Percentiles rank a stretch among this genome's conserved stretches.
phyloP scores from a whole-genome alignment of 2,113 vertebrate genomes.

The Circaetus cinerascens region DNA sequence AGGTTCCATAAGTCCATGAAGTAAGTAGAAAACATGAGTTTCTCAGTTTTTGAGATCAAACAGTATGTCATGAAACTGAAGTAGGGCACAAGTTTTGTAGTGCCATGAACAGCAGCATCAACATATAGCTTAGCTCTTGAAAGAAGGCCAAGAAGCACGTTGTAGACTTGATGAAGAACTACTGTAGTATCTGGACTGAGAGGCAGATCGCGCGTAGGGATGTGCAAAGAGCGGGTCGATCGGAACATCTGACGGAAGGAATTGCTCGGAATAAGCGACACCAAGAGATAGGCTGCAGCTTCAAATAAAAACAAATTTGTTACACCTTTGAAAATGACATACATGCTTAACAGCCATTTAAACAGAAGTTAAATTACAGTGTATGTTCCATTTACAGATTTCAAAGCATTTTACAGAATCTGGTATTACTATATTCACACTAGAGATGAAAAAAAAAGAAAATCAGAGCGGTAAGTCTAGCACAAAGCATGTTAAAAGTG shows the following conservation, averaged over 20 bases:
- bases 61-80: slow-evolving; percentile 99
- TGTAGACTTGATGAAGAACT: slow-evolving; percentile 98
- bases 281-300: slow-evolving; percentile 98
- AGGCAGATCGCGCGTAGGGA: slow-evolving; percentile 94
- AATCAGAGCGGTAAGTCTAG: not conserved
- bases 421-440: not conserved
- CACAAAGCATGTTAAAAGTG: not conserved
- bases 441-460: not conserved
- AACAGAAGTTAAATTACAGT: not conserved
- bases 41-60: slow-evolving; percentile 98
- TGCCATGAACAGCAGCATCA: slow-evolving; percentile 95
- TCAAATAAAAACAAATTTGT: slow-evolving; percentile 61
- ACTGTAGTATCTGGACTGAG: slow-evolving; percentile 96
- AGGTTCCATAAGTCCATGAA: slow-evolving; percentile 99
- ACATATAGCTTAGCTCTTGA: slow-evolving; percentile 96
- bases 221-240: slow-evolving; percentile 95
- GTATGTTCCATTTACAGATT: not conserved
- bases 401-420: not conserved
- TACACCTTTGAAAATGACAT: slow-evolving; percentile 9
- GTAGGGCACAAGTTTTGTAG: slow-evolving; percentile 97
- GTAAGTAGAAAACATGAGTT: slow-evolving; percentile 98
- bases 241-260: slow-evolving; percentile 99
- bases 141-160: slow-evolving; percentile 92
- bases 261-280: slow-evolving; percentile 99
- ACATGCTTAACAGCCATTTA: not conserved